Percentiles rank a stretch among this genome's conserved stretches.
phyloP scores from a whole-genome alignment of 2,113 vertebrate genomes.

The Ciconia boyciana region DNA sequence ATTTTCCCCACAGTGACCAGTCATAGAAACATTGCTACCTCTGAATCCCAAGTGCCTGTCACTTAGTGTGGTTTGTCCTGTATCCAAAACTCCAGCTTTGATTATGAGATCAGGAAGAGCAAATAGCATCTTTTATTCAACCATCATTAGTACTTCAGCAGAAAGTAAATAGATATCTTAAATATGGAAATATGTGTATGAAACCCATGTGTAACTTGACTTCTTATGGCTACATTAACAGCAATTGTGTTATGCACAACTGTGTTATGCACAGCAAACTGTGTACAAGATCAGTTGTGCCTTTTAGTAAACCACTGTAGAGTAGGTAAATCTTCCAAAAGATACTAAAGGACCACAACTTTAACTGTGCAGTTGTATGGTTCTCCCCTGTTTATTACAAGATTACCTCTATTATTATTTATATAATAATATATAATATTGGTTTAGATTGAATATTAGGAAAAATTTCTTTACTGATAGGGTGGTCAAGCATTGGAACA shows the following conservation, averaged over 20 bases:
- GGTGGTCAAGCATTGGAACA: no score
- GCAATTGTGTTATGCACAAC: not conserved
- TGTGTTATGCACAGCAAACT: no score
- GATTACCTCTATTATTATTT: not conserved
- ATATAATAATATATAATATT: no score
- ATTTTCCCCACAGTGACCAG: not conserved
- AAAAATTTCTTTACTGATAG: no score
- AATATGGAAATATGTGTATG: not conserved
- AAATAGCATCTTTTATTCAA: not conserved
- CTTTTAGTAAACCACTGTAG: not conserved
- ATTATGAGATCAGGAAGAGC: not conserved
- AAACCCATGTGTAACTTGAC: not conserved
- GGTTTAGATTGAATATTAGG: no score
- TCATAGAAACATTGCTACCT: not conserved
- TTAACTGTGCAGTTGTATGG: not conserved
- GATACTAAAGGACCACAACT: not conserved
- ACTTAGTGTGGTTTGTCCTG: not conserved
- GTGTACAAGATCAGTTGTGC: not conserved
- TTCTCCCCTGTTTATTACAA: not conserved
- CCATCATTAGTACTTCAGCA: not conserved
- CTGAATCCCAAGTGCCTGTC: not conserved
- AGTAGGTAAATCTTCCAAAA: not conserved
- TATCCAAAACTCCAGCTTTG: not conserved
- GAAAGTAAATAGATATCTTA: not conserved
- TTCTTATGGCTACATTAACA: not conserved